Base-by-base conservation (phyloP, 2,797 vertebrate species). In the Euthynnus affinis region DNA sequence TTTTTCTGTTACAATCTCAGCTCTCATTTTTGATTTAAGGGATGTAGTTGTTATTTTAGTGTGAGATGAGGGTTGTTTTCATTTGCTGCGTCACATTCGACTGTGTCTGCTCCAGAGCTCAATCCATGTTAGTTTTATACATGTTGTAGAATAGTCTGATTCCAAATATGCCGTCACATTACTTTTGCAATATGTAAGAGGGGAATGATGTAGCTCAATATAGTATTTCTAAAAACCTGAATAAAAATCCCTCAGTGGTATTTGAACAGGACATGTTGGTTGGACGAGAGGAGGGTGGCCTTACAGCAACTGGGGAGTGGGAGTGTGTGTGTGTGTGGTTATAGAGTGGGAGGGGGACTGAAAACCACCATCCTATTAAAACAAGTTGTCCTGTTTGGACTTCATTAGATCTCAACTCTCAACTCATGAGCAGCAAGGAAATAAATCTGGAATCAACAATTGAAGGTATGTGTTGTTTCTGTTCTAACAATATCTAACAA, bases 281-380 rank as follows among this genome's bases (percentile, higher is more conserved):
- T 70, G 46, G 29, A 82, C 66, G 42, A 85, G 67, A 67, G 81
- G 70, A 84, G 78, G 84, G 76, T 49, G 78, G 64, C 51, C 65
- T 78, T 62, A 48, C 32, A 44, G 42, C 76, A 78, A 74, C 40
- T 46, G 40, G 76, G 63, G 77, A 58, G 82, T 76, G 69, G 63
- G 66, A 48, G 71, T 40, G 64, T 40, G 77, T 76, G 59, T 59
- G 75, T 58, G 66, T 68, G 63, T 56, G 69, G 17, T 44, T 46
- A 9, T 68, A 1, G 58, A 80, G 88, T 87, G 88, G 93, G 91
- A 80, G 92, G 91, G 88, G 82, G 58, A 55, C 56, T 58, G 63
- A 85, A 83, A 90, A 83, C 81, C 74, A 75, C 44, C 25, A 58
- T 87, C 86, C 86, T 90, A 87, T 94, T 89, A 93, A 93, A 93